Base-by-base conservation (phyloP, 92 coral and sea anemone species). In the Paragorgia papillata region DNA sequence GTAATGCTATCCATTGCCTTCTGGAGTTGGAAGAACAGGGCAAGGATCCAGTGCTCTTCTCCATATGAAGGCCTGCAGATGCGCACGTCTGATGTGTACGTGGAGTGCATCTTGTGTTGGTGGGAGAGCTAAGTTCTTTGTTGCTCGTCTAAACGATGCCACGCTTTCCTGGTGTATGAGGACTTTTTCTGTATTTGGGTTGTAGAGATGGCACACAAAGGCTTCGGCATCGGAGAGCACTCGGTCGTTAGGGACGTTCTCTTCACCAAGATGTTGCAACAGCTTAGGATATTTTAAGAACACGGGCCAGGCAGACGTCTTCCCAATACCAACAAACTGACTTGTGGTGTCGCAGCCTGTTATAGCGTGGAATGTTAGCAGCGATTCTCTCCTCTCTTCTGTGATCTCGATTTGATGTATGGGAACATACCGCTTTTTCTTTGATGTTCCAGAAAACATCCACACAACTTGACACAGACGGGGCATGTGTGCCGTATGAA, bases 361-460 rank as follows among this genome's bases (percentile, higher is more conserved):
- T 34, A 78, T 78, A 20, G 74, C 50, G 19, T 63, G 82, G 59
- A 77, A 78, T 31, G 74, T 62, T 41, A 78, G 62, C 75, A 88
- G 80, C 29, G 92, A 84, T 31, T 71, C 62, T 50, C 84, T 33
- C 60, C 49, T 75, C 62, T 69, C 84, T 46, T 88, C 86, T 33
- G 75, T 32, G 46, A 80, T 19, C 46, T 39, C 9, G 60, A 88
- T 73, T 41, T 60, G 37, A 57, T 88, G 84, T 19, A 89, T 82
- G 66, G 90, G 86, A 30, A 83, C 69, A 67, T 67, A 70, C n/a
- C 51, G 50, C 71, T 69, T 81, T 34, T 48, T 57, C 41, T 69
- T 86, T 31, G 86, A 33, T 57, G 89, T 85, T 34, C 92, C 92
- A 74, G 85, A 43, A 64, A 85, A 82, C 88, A 85, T 81, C 89